Evolutionary conservation across 2,113 vertebrate genomes (phyloP).

Genomic region (Paradoxurus hermaphroditus): DNA sequence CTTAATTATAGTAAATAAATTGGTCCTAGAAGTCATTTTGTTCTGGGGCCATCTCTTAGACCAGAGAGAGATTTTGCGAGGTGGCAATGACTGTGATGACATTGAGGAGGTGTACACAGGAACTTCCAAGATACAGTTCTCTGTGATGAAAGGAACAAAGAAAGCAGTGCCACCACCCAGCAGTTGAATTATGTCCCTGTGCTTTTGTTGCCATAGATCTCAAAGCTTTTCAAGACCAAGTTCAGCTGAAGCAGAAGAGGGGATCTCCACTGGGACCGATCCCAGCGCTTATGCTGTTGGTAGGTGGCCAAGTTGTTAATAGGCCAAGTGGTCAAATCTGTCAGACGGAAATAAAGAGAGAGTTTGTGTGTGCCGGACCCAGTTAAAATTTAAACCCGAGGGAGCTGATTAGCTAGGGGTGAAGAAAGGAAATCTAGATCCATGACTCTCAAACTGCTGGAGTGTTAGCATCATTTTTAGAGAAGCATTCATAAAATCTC

Average conservation of each 20-base stretch:
- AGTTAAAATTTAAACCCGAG: not conserved
- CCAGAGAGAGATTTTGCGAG: not conserved
- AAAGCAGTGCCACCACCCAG: not conserved
- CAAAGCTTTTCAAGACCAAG: conserved; percentile 22
- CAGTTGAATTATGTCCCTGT: not conserved
- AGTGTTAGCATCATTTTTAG: not conserved
- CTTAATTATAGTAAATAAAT: not conserved
- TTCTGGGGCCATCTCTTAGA: not conserved
- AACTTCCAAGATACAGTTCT: not conserved
- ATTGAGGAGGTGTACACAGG: not conserved
- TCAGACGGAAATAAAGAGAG: not conserved
- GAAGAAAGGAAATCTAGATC: not conserved
- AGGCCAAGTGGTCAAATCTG: not conserved
- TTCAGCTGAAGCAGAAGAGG: not conserved
- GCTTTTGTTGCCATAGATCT: conserved; percentile 51
- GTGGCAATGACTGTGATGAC: not conserved
- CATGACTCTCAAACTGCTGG: not conserved
- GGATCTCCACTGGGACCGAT: not conserved
- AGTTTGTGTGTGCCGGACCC: not conserved
- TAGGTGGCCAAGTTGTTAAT: not conserved
- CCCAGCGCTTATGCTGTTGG: not conserved
- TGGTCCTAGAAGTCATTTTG: not conserved
- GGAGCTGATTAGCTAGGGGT: not conserved
- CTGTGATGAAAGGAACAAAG: not conserved
- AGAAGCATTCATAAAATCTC: not conserved